Evolutionary conservation across 53 echinoderm and acorn worm genomes (phyloP).

Genomic region (Paelopatides confundens): DNA sequence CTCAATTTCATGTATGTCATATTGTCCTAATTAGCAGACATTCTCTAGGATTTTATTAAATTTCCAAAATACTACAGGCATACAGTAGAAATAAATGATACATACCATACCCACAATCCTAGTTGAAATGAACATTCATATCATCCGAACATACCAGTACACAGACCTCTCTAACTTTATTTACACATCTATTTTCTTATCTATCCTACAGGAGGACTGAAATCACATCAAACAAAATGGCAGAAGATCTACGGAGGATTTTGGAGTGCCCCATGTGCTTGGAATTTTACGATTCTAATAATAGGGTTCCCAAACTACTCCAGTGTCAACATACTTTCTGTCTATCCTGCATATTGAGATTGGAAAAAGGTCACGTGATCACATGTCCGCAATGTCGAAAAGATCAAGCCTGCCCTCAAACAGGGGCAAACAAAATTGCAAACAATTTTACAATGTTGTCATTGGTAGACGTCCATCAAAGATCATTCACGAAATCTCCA

Average conservation of each 20-base stretch:
- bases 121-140: no score
- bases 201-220: background rate
- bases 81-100: no score
- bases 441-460: constrained; percentile 98
- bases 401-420: constrained; percentile 71
- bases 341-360: constrained; percentile 73
- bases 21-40: no score
- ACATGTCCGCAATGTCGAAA: constrained; percentile 89
- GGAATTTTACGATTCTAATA: constrained; percentile 72
- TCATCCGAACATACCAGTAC: no score
- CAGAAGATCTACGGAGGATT: constrained; percentile 89
- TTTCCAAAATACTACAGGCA: no score
- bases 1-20: no score
- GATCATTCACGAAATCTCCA: constrained; percentile 3
- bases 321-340: constrained; percentile 96
- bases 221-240: constrained; percentile 59
- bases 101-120: no score
- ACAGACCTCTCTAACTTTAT: no score
- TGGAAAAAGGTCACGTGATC: constrained; percentile 78
- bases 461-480: constrained; percentile 81
- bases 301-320: constrained; percentile 79
- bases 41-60: no score
- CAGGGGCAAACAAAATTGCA: constrained; percentile 73
- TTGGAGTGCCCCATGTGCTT: constrained; percentile 96
- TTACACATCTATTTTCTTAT: no score